These are phyloP conservation scores for Eristalinus aeneus DNA, from an alignment of 2,888 invertebrate genomes.

Conservation along the genomic window DNA sequence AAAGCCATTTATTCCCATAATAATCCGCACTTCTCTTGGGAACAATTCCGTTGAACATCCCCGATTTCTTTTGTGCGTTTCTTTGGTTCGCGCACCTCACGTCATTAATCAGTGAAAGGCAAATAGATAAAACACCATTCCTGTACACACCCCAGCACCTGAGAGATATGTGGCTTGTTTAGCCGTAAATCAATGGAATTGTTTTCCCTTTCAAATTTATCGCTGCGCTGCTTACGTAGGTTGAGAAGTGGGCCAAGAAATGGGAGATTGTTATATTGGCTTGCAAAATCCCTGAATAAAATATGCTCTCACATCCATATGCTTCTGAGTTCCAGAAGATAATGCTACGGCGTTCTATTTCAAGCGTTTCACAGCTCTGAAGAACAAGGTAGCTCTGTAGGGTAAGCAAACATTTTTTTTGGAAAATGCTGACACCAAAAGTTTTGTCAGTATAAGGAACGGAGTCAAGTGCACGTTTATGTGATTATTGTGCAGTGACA, in stretches of 20 bases:
- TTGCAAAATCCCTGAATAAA: neutral
- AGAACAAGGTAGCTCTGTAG: slow-evolving; percentile 29
- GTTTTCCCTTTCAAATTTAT: slow-evolving; percentile 52
- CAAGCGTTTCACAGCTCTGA: neutral
- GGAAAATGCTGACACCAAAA: slow-evolving; percentile 40
- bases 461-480: slow-evolving; percentile 17
- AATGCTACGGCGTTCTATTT: neutral
- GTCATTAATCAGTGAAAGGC: slow-evolving; percentile 29
- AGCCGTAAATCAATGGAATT: slow-evolving; percentile 51
- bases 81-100: slow-evolving; percentile 13
- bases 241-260: neutral
- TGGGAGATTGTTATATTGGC: slow-evolving; percentile 1
- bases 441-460: slow-evolving; percentile 22
- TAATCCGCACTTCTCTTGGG: slow-evolving; percentile 30
- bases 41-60: slow-evolving; percentile 13
- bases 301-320: neutral
- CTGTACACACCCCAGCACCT: slow-evolving; percentile 23
- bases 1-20: slow-evolving; percentile 40
- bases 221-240: slow-evolving; percentile 6
- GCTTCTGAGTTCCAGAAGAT: neutral
- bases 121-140: slow-evolving; percentile 41
- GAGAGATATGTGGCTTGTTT: slow-evolving; percentile 33
- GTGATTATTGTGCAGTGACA: slow-evolving; percentile 8
- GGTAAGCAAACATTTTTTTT: slow-evolving; percentile 41
- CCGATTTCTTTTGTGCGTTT: slow-evolving; percentile 1